These are phyloP conservation scores for Oryzias sinensis DNA, from an alignment of 2,797 vertebrate species.

Conservation along the genomic window DNA sequence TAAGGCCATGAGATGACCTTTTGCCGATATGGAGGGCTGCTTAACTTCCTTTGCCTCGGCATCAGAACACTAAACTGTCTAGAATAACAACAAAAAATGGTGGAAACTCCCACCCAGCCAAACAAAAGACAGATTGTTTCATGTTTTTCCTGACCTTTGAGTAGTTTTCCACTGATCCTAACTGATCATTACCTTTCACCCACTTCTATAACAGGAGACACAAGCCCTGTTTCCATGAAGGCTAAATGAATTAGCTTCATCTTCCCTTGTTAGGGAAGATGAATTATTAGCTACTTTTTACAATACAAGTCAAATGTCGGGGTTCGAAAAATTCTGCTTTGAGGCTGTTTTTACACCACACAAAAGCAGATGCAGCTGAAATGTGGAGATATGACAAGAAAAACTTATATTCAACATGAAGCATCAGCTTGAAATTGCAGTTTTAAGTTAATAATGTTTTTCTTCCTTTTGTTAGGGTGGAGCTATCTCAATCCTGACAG, in stretches of 20 bases:
- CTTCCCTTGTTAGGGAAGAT: too few species aligned
- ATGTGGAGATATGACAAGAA: too few species aligned
- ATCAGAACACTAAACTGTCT: too few species aligned
- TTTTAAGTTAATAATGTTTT: not conserved
- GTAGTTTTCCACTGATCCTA: slow-evolving; percentile 40
- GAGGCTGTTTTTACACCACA: too few species aligned
- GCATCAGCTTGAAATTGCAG: not conserved
- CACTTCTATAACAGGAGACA: slow-evolving; percentile 30
- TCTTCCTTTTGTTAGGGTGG: slow-evolving; percentile 81
- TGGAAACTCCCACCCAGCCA: slow-evolving; percentile 35
- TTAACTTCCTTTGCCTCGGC: too few species aligned
- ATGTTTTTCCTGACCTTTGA: slow-evolving; percentile 38
- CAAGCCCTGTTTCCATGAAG: not conserved
- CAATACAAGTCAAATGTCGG: too few species aligned
- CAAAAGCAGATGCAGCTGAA: too few species aligned
- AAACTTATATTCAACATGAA: too few species aligned
- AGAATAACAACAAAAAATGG: slow-evolving; percentile 32
- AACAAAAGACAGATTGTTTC: slow-evolving; percentile 62
- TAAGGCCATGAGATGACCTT: slow-evolving; percentile 4
- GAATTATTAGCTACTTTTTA: too few species aligned
- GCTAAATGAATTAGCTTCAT: too few species aligned
- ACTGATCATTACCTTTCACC: slow-evolving; percentile 41
- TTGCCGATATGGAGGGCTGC: not conserved
- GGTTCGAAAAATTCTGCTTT: too few species aligned
- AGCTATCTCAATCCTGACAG: slow-evolving; percentile 89